Evolutionary conservation across 2,888 invertebrate species (phyloP), one percentile per base, ranked within the genome.

Genomic region (Ophion costatus): DNA sequence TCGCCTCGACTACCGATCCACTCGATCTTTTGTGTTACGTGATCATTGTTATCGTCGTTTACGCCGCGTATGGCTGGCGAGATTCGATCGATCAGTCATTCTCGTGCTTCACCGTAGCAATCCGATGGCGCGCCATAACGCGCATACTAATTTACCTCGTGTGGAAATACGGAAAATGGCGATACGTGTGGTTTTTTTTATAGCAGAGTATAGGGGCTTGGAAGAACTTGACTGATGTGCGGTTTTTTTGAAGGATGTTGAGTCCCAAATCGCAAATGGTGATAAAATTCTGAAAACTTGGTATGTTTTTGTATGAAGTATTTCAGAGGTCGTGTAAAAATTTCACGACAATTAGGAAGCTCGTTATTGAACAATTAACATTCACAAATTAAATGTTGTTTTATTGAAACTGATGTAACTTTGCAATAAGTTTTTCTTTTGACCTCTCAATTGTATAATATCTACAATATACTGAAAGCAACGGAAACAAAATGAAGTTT

Each of bases 21-120:
- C 56, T 75, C 61, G 63, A 51, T 80, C 76, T 42, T 45, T 75
- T 42, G 17, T 61, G 78, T 84, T 79, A 75, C 78, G 75, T 75
- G 70, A 81, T 84, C 57, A 81, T 84, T 84, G 78, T 82, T 81
- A 75, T 81, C 79, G 61, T 78, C 56, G 57, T 61, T 17, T 71
- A 77, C 66, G 59, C 71, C 45, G n/a, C 63, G 45, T 45, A 64
- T 38, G 59, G 45, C 42, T 61, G 59, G 78, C 79, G 76, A 20
- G 20, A 59, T 59, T 59, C 20, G 9, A 20, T 59, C 66, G 70
- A 79, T 79, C 64, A 38, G 51, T 66, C 75, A 78, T 80, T 76
- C 67, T 45, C 64, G 75, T 29, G 45, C 24, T 63, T 70, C 51
- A 66, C 66, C 77, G 57, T 67, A 56, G 80, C 73, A 73, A 11